Percentiles rank a stretch among this genome's conserved stretches.
Conservation (phyloP, 2,888 invertebrate species). For the Chelonus formosanus region DNA sequence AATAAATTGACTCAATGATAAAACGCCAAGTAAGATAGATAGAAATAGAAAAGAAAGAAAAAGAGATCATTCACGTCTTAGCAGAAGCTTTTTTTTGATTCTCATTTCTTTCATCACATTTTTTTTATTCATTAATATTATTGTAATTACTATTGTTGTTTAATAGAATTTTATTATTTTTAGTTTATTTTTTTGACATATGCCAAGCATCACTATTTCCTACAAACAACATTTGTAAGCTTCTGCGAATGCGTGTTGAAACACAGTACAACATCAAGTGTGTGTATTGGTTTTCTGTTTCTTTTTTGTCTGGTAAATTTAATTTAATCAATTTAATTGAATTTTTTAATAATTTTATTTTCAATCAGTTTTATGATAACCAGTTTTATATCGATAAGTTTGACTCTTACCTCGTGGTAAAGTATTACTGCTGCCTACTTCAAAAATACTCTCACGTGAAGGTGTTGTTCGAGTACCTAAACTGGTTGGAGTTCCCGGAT, state of each 20-base stretch:
- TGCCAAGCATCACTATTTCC: conserved; percentile 41
- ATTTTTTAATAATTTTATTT: conserved; percentile 17
- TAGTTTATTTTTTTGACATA: conserved; percentile 29
- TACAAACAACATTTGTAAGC: conserved; percentile 37
- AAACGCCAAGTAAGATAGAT: conserved; percentile 42
- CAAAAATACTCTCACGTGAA: conserved; percentile 57
- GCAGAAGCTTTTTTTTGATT: conserved; percentile 49
- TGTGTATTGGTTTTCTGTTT: conserved; percentile 36
- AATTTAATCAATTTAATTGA: conserved; percentile 1
- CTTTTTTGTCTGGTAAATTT: conserved; percentile 33
- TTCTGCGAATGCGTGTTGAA: conserved; percentile 50
- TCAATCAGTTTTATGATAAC: conserved; percentile 47
- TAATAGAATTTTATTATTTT: conserved; percentile 24
- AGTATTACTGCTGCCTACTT: conserved; percentile 58
- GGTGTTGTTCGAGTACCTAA: conserved; percentile 51
- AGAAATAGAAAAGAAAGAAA: conserved; percentile 24
- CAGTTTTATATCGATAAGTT: conserved; percentile 37
- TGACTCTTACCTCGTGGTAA: conserved; percentile 61
- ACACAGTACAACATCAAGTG: conserved; percentile 51
- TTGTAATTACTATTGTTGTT: background rate
- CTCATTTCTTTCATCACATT: conserved; percentile 27
- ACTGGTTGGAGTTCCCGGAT: conserved; percentile 51
- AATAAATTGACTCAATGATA: conserved; percentile 45
- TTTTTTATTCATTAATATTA: background rate
- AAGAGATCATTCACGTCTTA: conserved; percentile 48